Evolutionary conservation across 2,888 invertebrate species (phyloP).

Genomic region (Aphidius colemani): DNA sequence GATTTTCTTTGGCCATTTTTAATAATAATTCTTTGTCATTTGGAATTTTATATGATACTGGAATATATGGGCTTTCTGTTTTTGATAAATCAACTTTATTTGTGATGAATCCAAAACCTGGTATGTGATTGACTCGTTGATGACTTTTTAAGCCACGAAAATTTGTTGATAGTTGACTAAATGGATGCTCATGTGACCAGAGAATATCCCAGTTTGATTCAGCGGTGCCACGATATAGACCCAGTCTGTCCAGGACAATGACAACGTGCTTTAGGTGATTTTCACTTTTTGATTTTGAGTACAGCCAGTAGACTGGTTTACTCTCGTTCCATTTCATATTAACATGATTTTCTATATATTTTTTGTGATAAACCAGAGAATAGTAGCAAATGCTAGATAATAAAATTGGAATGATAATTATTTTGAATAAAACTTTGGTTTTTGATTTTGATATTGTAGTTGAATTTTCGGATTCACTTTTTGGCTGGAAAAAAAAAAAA

Average conservation of each 20-base stretch:
- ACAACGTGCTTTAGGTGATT: constrained; percentile 82
- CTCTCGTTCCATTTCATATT: constrained; percentile 32
- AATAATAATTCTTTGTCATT: constrained; percentile 72
- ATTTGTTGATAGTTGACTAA: constrained; percentile 57
- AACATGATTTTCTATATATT: constrained; percentile 18
- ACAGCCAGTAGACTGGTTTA: constrained; percentile 66
- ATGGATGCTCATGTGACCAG: constrained; percentile 96
- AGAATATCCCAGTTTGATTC: constrained; percentile 79
- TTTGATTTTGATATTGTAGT: constrained; percentile 38
- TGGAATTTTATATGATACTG: constrained; percentile 87
- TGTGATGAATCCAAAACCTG: constrained; percentile 90
- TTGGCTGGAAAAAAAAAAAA: too few relatives aligned
- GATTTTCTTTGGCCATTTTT: constrained; percentile 69
- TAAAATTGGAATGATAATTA: constrained; percentile 42
- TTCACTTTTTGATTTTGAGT: constrained; percentile 63
- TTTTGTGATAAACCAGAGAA: constrained; percentile 36
- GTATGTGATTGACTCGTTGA: constrained; percentile 91
- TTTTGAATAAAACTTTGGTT: constrained; percentile 44
- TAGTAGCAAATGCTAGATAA: constrained; percentile 41
- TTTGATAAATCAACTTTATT: constrained; percentile 90
- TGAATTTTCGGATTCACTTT: too few relatives aligned
- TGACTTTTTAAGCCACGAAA: constrained; percentile 67
- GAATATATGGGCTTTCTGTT: constrained; percentile 77
- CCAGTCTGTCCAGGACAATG: constrained; percentile 75
- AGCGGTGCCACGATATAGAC: constrained; percentile 68